Base-by-base conservation (phyloP, 1,140 invertebrate species). In the Papilio aristodemus region DNA sequence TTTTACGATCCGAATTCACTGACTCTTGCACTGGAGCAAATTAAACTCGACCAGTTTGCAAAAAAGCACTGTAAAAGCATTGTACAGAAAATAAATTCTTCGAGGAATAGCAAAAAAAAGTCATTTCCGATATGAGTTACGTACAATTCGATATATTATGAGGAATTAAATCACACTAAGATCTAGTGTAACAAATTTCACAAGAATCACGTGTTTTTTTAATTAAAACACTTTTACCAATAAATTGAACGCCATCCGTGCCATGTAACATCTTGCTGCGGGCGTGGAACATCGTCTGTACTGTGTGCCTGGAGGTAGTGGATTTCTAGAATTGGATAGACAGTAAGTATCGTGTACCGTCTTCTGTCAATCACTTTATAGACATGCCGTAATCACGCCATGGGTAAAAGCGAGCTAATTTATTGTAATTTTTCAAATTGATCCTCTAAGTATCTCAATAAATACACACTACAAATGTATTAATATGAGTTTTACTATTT, bases 301-400 rank as follows among this genome's bases (percentile, higher is more conserved):
- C 46, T 9, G 6, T 17, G 22, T 17, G 17, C 46, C 46, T 59
- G 22, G 57, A 36, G 57, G 57, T 6, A 19, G 38, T 36, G 36
- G 11, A 37, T 62, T n/a, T 32, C 14, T 17, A 14, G 59, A 38
- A 19, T 62, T 19, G 17, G 59, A 62, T 62, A 9, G 59, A 62
- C 59, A 62, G 59, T 62, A 62, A 62, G 59, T 62, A 62, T 19
- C 59, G 59, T 62, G 36, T 62, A 19, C 59, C 32, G 32, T 19
- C 59, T 36, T 62, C 59, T 62, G 59, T 17, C 59, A 62, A 38
- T 62, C 59, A 38, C 59, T 62, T 58, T 32, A 62, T 19, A 38
- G 59, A 62, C 59, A 62, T 39, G 36, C 59, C 10, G 58, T 59
- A 37, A 59, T 59, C 32, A 36, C 27, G 36, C 27, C 32, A 1